Evolutionary conservation across 2,113 vertebrate species (phyloP).

Genomic region (Parus major): DNA sequence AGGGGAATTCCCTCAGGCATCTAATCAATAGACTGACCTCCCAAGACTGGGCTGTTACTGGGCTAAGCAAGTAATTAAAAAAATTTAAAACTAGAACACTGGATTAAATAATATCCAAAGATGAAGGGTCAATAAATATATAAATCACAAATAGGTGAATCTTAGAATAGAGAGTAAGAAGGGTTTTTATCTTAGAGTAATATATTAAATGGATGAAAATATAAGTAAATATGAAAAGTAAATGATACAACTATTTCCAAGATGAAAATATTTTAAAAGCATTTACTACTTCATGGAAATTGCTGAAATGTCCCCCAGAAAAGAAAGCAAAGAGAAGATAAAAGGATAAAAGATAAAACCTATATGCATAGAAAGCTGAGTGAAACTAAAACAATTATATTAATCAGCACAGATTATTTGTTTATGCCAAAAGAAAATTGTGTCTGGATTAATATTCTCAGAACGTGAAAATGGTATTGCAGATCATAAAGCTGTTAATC

Average conservation of each 20-base stretch:
- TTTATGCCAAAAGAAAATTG: background rate
- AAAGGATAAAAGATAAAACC: background rate
- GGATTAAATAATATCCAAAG: background rate
- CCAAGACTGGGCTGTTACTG: background rate
- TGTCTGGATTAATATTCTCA: background rate
- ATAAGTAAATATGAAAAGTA: background rate
- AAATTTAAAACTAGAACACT: background rate
- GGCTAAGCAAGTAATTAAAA: background rate
- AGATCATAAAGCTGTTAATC: background rate
- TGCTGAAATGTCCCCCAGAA: background rate
- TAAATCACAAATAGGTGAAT: background rate
- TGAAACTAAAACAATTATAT: background rate
- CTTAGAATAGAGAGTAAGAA: background rate
- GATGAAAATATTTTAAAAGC: background rate
- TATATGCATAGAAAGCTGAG: background rate
- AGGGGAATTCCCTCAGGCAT: background rate
- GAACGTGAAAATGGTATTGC: background rate
- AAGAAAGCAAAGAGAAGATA: background rate
- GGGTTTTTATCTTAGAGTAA: background rate
- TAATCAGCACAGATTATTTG: background rate
- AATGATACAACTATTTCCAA: background rate
- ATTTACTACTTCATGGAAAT: background rate
- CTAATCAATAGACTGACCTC: background rate
- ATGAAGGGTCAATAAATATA: background rate
- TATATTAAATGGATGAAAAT: background rate